These are phyloP conservation scores for Seriola rivoliana DNA, from an alignment of 2,113 vertebrate species.

Conservation along the genomic window DNA sequence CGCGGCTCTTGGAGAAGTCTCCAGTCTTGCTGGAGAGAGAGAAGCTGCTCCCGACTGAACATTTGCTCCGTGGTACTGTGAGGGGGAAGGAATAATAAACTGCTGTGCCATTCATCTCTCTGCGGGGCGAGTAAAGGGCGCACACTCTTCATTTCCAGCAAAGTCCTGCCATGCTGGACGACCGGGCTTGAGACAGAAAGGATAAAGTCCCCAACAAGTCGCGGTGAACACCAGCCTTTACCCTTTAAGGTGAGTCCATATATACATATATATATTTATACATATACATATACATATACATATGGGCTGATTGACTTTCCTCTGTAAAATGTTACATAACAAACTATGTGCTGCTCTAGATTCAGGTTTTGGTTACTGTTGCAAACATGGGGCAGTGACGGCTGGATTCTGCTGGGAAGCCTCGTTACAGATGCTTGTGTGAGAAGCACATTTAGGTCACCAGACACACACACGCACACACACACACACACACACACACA, in stretches of 20 bases:
- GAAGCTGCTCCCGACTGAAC: slow-evolving; percentile 31
- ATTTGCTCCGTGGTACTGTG: slow-evolving; percentile 43
- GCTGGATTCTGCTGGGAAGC: slow-evolving; percentile 13
- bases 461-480: slow-evolving; percentile 37
- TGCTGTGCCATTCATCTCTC: slow-evolving; percentile 50
- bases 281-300: too few species aligned
- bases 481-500: slow-evolving; percentile 39
- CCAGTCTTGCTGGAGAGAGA: slow-evolving; percentile 9
- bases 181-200: slow-evolving; percentile 71
- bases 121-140: slow-evolving; percentile 6
- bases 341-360: neutral
- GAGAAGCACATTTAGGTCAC: slow-evolving; percentile 77
- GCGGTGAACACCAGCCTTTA: slow-evolving; percentile 42
- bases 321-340: slow-evolving; percentile 41
- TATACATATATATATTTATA: too few species aligned
- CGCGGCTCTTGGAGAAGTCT: slow-evolving; percentile 47
- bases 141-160: slow-evolving; percentile 53
- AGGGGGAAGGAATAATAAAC: slow-evolving; percentile 55
- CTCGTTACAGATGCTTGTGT: slow-evolving; percentile 42
- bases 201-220: slow-evolving; percentile 64
- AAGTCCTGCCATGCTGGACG: slow-evolving; percentile 82
- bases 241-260: slow-evolving; percentile 69
- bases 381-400: neutral
- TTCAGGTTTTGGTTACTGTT: neutral
- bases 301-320: neutral